phyloP scores from a whole-genome alignment of 2,888 invertebrate genomes.

The Ormyrus pomaceus region DNA sequence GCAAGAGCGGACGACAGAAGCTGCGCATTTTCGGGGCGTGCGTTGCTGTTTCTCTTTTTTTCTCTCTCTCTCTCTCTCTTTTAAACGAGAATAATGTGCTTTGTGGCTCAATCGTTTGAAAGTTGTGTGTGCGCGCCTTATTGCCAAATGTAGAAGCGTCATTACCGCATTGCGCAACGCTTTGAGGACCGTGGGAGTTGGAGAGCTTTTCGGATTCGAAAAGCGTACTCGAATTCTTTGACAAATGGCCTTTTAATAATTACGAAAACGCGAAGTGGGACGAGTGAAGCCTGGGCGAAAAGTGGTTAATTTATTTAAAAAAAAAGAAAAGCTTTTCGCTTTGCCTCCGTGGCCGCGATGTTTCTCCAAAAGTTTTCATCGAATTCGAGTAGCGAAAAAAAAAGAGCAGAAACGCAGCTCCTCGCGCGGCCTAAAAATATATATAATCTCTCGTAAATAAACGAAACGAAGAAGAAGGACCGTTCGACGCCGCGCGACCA shows the following conservation, averaged over 20 bases:
- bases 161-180: background rate
- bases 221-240: no score
- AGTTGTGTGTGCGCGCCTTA: background rate
- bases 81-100: no score
- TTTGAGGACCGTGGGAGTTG: background rate
- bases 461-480: background rate
- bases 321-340: background rate
- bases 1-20: conserved; percentile 36
- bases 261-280: no score
- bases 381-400: background rate
- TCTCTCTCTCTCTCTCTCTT: no score
- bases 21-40: conserved; percentile 24
- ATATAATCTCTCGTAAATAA: conserved; percentile 33
- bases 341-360: no score
- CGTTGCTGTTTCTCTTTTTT: background rate
- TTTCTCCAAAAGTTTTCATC: no score
- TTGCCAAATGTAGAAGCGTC: background rate
- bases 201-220: background rate
- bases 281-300: no score
- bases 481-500: background rate
- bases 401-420: background rate
- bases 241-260: no score
- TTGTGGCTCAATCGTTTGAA: background rate
- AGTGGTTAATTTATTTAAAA: background rate
- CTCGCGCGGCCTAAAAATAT: conserved; percentile 25